Conservation (phyloP, 92 coral and sea anemone genomes). For the Porites divaricata region DNA sequence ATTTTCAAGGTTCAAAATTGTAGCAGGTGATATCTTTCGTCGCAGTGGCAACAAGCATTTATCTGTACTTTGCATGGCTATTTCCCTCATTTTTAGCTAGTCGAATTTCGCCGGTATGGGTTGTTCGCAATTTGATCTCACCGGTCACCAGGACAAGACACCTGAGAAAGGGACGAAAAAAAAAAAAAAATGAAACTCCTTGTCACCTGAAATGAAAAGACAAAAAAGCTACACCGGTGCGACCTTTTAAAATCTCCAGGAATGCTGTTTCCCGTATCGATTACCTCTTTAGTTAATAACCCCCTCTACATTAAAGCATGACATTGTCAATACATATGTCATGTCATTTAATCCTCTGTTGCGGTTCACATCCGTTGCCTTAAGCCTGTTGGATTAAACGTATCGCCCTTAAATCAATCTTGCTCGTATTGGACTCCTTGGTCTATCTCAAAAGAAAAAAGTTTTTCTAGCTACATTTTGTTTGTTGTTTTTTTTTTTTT, state of each 20-base stretch:
- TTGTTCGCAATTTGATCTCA: neutral
- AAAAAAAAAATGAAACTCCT: neutral
- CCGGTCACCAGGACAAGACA: constrained; percentile 6
- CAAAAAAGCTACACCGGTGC: neutral
- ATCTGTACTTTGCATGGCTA: constrained; percentile 29
- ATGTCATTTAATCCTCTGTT: constrained; percentile 22
- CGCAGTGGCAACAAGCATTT: constrained; percentile 32
- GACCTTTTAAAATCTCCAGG: neutral
- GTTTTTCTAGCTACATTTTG: neutral
- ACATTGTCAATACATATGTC: constrained; percentile 3
- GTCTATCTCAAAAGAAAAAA: neutral
- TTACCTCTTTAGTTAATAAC: constrained; percentile 18
- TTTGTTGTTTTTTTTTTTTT: no score
- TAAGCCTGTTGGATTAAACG: neutral
- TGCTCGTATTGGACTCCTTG: neutral
- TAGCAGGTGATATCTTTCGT: constrained; percentile 26
- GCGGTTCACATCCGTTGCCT: constrained; percentile 23
- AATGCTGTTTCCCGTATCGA: constrained; percentile 23
- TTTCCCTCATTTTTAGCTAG: constrained; percentile 24
- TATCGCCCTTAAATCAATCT: neutral
- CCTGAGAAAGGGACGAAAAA: constrained; percentile 8
- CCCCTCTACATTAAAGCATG: constrained; percentile 6
- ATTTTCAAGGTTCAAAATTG: constrained; percentile 16
- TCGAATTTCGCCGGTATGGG: neutral
- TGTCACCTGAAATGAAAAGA: neutral